Evolutionary conservation across 1,140 invertebrate genomes (phyloP), one percentile per base, ranked within the genome.

Genomic region (Bacillus rossius): DNA sequence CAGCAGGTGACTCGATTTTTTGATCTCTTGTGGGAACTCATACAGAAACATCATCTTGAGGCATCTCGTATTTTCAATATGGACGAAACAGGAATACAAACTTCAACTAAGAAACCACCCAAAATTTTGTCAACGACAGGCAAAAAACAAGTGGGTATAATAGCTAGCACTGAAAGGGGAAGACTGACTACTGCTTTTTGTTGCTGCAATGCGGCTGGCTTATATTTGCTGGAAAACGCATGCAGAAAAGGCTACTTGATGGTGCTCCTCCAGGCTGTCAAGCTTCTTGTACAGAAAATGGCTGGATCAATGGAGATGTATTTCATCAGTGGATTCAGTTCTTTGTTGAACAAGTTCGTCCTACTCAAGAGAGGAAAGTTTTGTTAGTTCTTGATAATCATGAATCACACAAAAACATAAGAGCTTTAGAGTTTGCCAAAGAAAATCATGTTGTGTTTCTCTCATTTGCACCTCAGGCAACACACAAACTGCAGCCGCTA

Each of bases 401-500:
- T 52, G 57, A 61, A 8, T 60, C 53, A 26, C 65, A 67, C 45
- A 57, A 67, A 26, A 59, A 57, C 59, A 41, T 67, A 37, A 26
- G 49, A 43, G 62, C 58, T 10, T 29, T 71, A 51, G 57, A 66
- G 25, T 62, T 62, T 42, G 63, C 65, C 8, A 56, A 38, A 16
- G 22, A 71, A 64, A 64, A 64, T 37, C 29, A 62, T 25, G 43
- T 73, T 2, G 29, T 65, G 16, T 22, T 71, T 19, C 60, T 79
- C 5, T 73, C 75, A 45, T 67, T 80, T 45, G 74, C 77, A 58
- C 75, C 77, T 26, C 76, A 78, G 59, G 71, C 65, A 19, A 73
- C 68, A 40, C 70, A 78, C 64, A 73, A 72, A 62, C 63, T 79
- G 49, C 77, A 79, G 57, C 77, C 77, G 8, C 61, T 80, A 2